Evolutionary conservation across 2,113 vertebrate genomes (phyloP), one percentile per base, ranked within the genome.

Genomic region (Tupaia chinensis): DNA sequence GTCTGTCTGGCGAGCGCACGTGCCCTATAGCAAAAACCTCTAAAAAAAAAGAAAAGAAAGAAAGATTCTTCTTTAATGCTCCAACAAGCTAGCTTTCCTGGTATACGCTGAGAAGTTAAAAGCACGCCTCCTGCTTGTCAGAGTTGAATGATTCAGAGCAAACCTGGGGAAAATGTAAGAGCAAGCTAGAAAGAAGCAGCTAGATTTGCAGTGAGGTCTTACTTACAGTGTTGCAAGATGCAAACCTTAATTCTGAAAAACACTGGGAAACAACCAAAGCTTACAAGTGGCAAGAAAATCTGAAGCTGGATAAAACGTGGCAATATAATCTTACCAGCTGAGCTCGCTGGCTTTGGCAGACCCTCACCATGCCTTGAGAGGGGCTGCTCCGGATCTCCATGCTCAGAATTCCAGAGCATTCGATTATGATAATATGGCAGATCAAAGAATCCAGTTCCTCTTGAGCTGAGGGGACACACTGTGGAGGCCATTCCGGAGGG

Each of bases 131-230:
- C 95, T 99, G 68, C 98, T 99, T 97, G 99, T 99, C 99, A 99
- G 44, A 5, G 89, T 95, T 99, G 90, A 98, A 98, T 56, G 98
- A 97, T 72, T 98, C 98, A 27, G 98, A 98, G 53, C 99, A 99
- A 95, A 99, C 99, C 89, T 99, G 99, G 11, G 99, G 99, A 94
- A 99, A 99, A 94, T 99, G 99, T 99, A 99, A 98, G 99, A 99
- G 87, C 61, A 99, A 82, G 99, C 99, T 87, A 99, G 99, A 96
- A 99, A 99, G 96, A 99, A 98, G 90, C 93, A 99, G 17, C 98
- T 99, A 92, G 99, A 99, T 97, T 93, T 99, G 97, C 98, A 99
- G 87, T 99, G 98, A 63, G 99, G 99, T 91, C 98, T 99, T 96
- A 44, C 44, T 44, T 44, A 44, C 44, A 44, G 44, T 99, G 96